Conservation (phyloP, 2,888 invertebrate genomes). For the Lasioglossum villosulum region DNA sequence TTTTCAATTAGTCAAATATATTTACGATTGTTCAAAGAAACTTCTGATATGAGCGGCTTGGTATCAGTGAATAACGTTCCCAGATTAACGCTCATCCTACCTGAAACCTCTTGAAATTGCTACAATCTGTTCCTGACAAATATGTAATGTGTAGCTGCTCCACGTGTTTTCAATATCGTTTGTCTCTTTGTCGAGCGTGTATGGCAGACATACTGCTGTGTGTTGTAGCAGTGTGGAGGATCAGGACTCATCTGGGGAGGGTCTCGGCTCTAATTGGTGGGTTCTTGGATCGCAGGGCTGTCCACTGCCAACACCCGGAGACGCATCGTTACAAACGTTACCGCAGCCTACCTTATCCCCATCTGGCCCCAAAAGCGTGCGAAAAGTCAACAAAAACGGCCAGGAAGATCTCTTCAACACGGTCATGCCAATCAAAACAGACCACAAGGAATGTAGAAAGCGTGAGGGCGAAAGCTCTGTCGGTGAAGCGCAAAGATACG, state of each 20-base stretch:
- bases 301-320: constrained; percentile 71
- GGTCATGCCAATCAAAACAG: constrained; percentile 14
- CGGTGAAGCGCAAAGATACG: constrained; percentile 44
- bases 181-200: constrained; percentile 53
- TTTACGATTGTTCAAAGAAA: not conserved
- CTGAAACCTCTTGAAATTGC: constrained; percentile 68
- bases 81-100: constrained; percentile 37
- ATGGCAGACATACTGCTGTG: constrained; percentile 74
- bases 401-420: constrained; percentile 5
- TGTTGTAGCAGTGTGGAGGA: constrained; percentile 81
- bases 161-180: constrained; percentile 48
- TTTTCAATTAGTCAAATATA: not conserved
- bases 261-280: constrained; percentile 80
- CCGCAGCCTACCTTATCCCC: constrained; percentile 76
- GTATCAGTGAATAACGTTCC: constrained; percentile 15
- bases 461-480: not conserved
- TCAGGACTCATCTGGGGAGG: constrained; percentile 76
- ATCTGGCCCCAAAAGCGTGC: constrained; percentile 64
- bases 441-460: constrained; percentile 13
- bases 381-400: not conserved
- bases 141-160: constrained; percentile 42
- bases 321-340: constrained; percentile 76
- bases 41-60: not conserved
- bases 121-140: constrained; percentile 60
- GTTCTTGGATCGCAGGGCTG: constrained; percentile 81